These are phyloP conservation scores for Cephalopachus bancanus DNA, from an alignment of 2,797 vertebrate species.

Conservation along the genomic window DNA sequence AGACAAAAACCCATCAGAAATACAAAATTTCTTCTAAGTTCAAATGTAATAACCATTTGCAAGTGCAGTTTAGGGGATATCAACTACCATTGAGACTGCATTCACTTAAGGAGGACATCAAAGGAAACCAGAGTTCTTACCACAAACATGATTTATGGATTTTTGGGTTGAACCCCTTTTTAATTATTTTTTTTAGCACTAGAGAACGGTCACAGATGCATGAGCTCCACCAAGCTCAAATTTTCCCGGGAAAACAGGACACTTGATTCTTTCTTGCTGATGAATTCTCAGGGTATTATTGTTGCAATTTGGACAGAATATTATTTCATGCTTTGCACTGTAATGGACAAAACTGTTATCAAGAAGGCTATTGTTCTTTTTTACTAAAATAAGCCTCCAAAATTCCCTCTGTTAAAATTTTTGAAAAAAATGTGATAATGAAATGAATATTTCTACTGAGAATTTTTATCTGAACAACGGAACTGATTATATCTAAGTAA, in stretches of 20 bases:
- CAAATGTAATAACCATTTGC: constrained; percentile 73
- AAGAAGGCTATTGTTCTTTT: neutral
- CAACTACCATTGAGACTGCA: constrained; percentile 52
- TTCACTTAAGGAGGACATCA: constrained; percentile 61
- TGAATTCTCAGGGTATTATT: neutral
- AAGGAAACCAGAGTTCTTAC: constrained; percentile 58
- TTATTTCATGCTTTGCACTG: neutral
- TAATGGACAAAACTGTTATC: neutral
- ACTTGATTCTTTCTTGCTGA: neutral
- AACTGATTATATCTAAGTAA: neutral
- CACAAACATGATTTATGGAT: constrained; percentile 68
- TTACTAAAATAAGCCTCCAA: neutral
- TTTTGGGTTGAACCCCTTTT: constrained; percentile 51
- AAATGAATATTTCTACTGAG: neutral
- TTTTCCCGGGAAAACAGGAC: neutral
- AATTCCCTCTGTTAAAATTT: neutral
- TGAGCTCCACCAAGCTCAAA: neutral
- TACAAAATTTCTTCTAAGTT: constrained; percentile 74
- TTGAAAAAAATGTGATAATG: neutral
- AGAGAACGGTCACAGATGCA: neutral
- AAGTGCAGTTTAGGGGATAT: constrained; percentile 63
- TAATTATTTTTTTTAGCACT: constrained; percentile 60
- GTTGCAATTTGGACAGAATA: neutral
- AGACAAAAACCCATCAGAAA: constrained; percentile 75
- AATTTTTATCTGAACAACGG: neutral